phyloP scores from a whole-genome alignment of 2,888 invertebrate genomes.

The Cerceris ruficornis region DNA sequence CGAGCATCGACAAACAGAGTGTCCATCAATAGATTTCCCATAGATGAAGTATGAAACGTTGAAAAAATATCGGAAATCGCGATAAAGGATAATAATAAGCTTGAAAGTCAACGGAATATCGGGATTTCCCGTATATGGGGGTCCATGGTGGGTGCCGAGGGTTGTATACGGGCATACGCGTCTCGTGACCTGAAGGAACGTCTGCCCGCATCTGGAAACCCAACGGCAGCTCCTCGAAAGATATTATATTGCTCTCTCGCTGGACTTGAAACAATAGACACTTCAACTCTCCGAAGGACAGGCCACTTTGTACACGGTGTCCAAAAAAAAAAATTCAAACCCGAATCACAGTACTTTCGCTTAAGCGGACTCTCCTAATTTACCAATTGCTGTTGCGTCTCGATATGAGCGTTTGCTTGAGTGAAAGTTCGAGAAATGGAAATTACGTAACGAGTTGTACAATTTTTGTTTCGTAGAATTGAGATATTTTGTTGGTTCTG shows the following conservation, averaged over 20 bases:
- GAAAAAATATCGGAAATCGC: not conserved
- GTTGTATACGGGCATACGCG: conserved; percentile 58
- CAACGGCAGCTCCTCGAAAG: conserved; percentile 57
- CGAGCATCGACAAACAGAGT: no score
- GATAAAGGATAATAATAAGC: not conserved
- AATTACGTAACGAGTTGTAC: no score
- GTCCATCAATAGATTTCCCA: not conserved
- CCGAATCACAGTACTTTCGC: no score
- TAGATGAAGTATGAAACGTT: not conserved
- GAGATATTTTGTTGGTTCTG: no score
- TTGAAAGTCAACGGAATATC: conserved; percentile 38
- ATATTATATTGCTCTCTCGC: conserved; percentile 75
- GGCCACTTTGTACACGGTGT: conserved; percentile 38
- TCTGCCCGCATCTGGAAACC: conserved; percentile 74
- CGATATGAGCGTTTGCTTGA: no score
- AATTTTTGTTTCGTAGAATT: no score
- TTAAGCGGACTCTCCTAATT: no score
- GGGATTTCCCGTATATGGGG: conserved; percentile 44
- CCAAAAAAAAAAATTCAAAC: conserved; percentile 32
- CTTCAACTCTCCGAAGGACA: conserved; percentile 56
- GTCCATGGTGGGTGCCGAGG: conserved; percentile 10
- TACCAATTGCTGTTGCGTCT: no score
- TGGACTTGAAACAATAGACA: conserved; percentile 74
- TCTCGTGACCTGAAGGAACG: conserved; percentile 40
- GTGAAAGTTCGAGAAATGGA: no score